Evolutionary conservation across 2,888 invertebrate species (phyloP).

Genomic region (Thera obeliscata): DNA sequence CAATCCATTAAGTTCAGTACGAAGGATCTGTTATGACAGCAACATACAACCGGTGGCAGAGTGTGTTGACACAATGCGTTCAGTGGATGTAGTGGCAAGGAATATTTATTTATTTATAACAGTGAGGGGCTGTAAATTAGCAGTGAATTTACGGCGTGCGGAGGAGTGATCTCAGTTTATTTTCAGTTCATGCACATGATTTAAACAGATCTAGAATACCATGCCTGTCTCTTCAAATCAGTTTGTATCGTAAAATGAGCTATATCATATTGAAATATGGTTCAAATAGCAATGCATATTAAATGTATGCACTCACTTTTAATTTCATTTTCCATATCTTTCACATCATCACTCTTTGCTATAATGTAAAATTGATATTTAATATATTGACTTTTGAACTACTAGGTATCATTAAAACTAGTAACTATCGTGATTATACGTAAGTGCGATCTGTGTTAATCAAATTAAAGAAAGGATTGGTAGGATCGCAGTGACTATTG

Average conservation of each 20-base stretch:
- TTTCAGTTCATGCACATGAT: slow-evolving; percentile 76
- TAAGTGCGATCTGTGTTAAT: too few species aligned
- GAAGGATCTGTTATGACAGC: slow-evolving; percentile 80
- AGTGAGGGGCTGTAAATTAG: slow-evolving; percentile 83
- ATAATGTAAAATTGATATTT: too few species aligned
- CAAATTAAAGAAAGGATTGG: too few species aligned
- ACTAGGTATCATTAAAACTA: too few species aligned
- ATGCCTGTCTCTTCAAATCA: slow-evolving; percentile 5
- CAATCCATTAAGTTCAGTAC: slow-evolving; percentile 64
- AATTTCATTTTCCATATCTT: too few species aligned
- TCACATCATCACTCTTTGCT: too few species aligned
- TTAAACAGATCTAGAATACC: slow-evolving; percentile 70
- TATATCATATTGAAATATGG: background rate
- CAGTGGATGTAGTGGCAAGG: slow-evolving; percentile 68
- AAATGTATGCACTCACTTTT: background rate
- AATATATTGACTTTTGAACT: too few species aligned
- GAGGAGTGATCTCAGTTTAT: slow-evolving; percentile 78
- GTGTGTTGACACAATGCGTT: slow-evolving; percentile 66
- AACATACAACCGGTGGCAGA: slow-evolving; percentile 67
- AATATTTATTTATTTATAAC: slow-evolving; percentile 83
- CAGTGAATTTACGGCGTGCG: slow-evolving; percentile 78
- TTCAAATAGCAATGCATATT: background rate
- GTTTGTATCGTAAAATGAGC: slow-evolving; percentile 2
- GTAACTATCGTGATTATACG: too few species aligned
- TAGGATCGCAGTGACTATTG: too few species aligned